Evolutionary conservation across 2,888 invertebrate species (phyloP).

Genomic region (Nebria brevicollis): DNA sequence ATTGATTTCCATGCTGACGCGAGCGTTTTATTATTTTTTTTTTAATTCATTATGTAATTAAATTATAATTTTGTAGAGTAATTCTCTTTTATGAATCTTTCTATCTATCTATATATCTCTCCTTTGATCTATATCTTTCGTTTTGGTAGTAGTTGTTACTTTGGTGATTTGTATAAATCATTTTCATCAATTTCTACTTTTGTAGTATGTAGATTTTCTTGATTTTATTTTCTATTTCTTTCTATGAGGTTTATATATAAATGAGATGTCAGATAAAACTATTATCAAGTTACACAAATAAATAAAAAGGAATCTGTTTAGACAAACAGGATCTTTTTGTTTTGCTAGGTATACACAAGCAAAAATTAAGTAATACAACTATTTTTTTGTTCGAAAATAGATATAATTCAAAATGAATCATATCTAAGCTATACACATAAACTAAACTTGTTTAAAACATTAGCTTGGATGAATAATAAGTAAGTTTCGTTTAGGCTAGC

Average conservation of each 20-base stretch:
- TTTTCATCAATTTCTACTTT: conserved; percentile 7
- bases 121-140: conserved; percentile 13
- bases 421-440: no score
- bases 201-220: not conserved
- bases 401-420: no score
- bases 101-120: conserved; percentile 18
- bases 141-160: conserved; percentile 27
- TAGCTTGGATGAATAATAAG: no score
- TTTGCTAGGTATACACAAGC: not conserved
- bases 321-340: not conserved
- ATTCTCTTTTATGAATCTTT: conserved; percentile 11
- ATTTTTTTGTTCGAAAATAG: no score
- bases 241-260: not conserved
- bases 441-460: no score
- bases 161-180: conserved; percentile 8
- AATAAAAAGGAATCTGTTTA: not conserved
- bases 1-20: conserved; percentile 65
- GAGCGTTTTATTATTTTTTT: conserved; percentile 56
- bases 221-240: conserved; percentile 7
- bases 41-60: conserved; percentile 5
- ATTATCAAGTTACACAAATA: not conserved
- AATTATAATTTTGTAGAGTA: conserved; percentile 29
- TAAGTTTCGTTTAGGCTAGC: no score
- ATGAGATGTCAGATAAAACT: not conserved
- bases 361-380: not conserved